Evolutionary conservation across 2,888 invertebrate genomes (phyloP).

Genomic region (Odontocerum albicorne): DNA sequence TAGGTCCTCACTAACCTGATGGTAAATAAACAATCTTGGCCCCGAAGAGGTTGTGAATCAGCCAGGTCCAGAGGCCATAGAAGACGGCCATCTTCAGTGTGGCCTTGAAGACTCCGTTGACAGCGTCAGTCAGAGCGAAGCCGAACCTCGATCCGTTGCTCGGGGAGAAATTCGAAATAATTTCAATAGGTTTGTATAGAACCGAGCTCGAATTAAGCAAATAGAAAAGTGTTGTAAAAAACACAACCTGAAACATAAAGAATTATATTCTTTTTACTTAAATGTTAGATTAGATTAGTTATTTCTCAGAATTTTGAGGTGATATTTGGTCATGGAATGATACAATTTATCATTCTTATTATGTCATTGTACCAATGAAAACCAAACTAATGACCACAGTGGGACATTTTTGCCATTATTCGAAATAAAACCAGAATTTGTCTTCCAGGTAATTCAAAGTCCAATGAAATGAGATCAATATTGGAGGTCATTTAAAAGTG

Average conservation of each 20-base stretch:
- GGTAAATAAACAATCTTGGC: conserved; percentile 95
- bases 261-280: too few relatives aligned
- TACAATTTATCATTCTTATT: too few relatives aligned
- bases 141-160: conserved; percentile 77
- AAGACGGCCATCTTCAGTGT: conserved; percentile 96
- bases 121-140: conserved; percentile 80
- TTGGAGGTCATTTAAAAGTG: too few relatives aligned
- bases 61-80: conserved; percentile 98
- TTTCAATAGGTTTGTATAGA: conserved; percentile 90
- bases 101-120: conserved; percentile 93
- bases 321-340: too few relatives aligned
- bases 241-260: conserved; percentile 74
- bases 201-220: conserved; percentile 74
- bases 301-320: too few relatives aligned
- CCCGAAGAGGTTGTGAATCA: conserved; percentile 92
- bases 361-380: too few relatives aligned
- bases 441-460: too few relatives aligned
- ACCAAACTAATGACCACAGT: too few relatives aligned
- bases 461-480: too few relatives aligned
- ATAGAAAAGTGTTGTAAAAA: conserved; percentile 96
- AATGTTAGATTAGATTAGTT: too few relatives aligned
- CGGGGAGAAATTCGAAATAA: conserved; percentile 80
- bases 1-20: conserved; percentile 76
- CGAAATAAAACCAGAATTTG: too few relatives aligned
- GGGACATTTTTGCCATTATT: too few relatives aligned